Base-by-base conservation (phyloP, 2,113 vertebrate species). In the Numenius arquata region DNA sequence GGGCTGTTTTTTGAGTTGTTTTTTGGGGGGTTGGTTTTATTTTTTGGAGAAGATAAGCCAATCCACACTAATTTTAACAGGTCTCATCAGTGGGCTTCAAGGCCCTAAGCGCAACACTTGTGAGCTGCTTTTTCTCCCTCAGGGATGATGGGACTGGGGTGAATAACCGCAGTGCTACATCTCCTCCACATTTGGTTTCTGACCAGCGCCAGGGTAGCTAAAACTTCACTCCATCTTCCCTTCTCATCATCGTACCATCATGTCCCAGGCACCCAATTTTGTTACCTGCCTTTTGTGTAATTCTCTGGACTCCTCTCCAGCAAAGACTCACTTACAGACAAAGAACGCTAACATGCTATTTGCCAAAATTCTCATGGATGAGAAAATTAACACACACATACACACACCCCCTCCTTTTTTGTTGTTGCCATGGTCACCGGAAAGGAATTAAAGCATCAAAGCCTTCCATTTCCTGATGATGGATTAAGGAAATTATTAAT, bases 341-440 rank as follows among this genome's bases (percentile, higher is more conserved):
- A 93, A 93, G 89, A 92, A 85, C 2, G 0, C 53, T 82, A 93
- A 71, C 50, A 6, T 29, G 21, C 68, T 89, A 76, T 93, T 95
- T 96, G 81, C 71, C 5, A 3, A 95, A 95, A 95, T 96, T 93
- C 92, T 87, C 66, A 73, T 87, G 94, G 92, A 96, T 85, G 83
- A 94, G 90, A 92, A 97, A 96, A 95, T 95, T 92, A 94, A 89
- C 81, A 59, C 50, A 5, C 81, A 59, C 48, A 7, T 36, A 20
- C 40, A 4, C 17, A n/a, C n/a, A n/a, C 5, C 20, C 22, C 23
- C 5, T 4, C 25, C 15, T 73, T 72, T 92, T 96, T 96, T 92
- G 48, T 97, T 95, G 96, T 97, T 97, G 93, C 96, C 95, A 96
- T 97, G 94, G 96, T 96, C 96, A 97, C 96, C 94, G 75, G 86